Evolutionary conservation across 2,113 vertebrate species (phyloP), one percentile per base, ranked within the genome.

Genomic region (Cyanoderma ruficeps): DNA sequence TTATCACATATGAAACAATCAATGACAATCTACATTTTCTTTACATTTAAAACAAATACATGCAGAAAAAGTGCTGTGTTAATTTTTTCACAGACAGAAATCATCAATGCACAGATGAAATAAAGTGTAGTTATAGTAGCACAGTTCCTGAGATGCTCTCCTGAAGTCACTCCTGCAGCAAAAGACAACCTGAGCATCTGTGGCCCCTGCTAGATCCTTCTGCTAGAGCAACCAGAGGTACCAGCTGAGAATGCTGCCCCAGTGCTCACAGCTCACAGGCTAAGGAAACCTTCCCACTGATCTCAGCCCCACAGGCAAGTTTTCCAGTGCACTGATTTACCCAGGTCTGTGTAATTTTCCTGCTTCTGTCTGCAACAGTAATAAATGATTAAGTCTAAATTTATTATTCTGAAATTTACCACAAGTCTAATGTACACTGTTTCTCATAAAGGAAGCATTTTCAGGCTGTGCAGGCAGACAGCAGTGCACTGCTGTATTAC

Each of bases 371-470:
- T 83, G 15, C 44, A 75, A 78, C 25, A 25, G 22, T 11, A 89
- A 56, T 72, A 90, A 53, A 53, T 24, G 31, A 79, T 50, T 77
- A 60, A 37, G 11, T 53, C 59, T 59, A 57, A 83, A 37, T 75
- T 64, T 85, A 27, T 23, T 79, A 33, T 37, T 30, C 33, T 68
- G 70, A 95, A 50, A 49, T 61, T 37, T 59, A 55, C 7, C 21
- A 2, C 0, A 2, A 77, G 23, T 47, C 49, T 6, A 33, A 7
- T 16, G 8, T 10, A 49, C 10, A 68, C 6, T 11, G 11, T 42
- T 76, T 37, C 69, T 83, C 35, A 35, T 14, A 63, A 55, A 71
- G 18, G 25, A 71, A 44, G 28, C 3, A 14, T 24, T 79, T 44
- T 2, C 3, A 57, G 61, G 47, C 37, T 4, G 35, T 33, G 21